Evolutionary conservation across 2,113 vertebrate species (phyloP).

Genomic region (Pontoporia blainvillei): DNA sequence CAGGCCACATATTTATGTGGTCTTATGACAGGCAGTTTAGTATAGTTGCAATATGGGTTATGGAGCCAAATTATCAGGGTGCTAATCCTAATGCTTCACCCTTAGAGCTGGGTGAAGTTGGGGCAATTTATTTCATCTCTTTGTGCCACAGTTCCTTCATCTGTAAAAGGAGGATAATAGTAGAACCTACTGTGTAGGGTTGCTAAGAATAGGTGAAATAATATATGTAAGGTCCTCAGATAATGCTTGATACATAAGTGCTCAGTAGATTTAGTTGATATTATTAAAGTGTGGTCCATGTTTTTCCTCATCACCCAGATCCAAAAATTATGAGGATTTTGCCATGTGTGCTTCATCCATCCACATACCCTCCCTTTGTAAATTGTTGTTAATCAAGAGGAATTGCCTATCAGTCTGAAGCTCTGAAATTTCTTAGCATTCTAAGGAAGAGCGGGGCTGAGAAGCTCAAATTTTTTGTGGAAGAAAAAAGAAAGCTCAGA

Average conservation of each 20-base stretch:
- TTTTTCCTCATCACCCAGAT: not conserved
- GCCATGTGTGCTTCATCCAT: not conserved
- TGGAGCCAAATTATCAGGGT: not conserved
- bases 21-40: not conserved
- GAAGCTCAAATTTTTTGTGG: not conserved
- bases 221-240: not conserved
- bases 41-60: not conserved
- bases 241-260: not conserved
- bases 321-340: not conserved
- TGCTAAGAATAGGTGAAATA: not conserved
- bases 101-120: not conserved
- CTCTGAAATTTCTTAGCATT: not conserved
- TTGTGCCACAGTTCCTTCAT: not conserved
- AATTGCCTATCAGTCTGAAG: not conserved
- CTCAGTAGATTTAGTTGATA: not conserved
- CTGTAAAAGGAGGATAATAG: not conserved
- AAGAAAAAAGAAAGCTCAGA: not conserved
- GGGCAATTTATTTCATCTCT: not conserved
- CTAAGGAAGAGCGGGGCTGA: not conserved
- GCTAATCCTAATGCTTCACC: not conserved
- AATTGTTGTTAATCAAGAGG: constrained; percentile 9
- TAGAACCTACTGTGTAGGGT: not conserved
- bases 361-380: not conserved
- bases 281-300: not conserved
- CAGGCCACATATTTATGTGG: not conserved